Evolutionary conservation across 2,113 vertebrate species (phyloP).

Genomic region (Nestor notabilis): DNA sequence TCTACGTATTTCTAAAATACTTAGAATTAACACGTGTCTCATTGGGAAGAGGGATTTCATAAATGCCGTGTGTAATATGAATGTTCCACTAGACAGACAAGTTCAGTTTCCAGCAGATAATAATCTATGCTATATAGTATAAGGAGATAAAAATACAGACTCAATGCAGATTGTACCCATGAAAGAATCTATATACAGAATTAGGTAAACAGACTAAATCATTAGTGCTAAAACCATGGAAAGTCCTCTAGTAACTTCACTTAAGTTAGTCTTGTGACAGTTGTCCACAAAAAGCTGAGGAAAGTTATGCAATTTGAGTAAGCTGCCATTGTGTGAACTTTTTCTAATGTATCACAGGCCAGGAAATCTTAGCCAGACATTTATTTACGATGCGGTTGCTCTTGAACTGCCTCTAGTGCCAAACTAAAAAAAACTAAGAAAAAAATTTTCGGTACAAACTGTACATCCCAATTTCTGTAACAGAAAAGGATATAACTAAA

Average conservation of each 20-base stretch:
- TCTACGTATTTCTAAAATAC: background rate
- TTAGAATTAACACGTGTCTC: background rate
- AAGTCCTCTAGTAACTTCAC: background rate
- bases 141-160: background rate
- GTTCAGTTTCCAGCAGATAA: background rate
- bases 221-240: background rate
- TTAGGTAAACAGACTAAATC: background rate
- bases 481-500: background rate
- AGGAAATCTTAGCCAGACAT: conserved; percentile 2
- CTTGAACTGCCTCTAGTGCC: background rate
- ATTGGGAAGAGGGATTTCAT: background rate
- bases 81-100: background rate
- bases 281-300: background rate
- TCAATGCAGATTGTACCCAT: background rate
- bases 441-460: background rate
- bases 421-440: background rate
- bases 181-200: background rate
- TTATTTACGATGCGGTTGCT: conserved; percentile 23
- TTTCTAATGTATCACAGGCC: background rate
- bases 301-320: conserved; percentile 1
- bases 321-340: background rate
- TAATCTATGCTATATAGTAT: background rate
- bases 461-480: background rate
- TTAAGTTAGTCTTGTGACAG: background rate
- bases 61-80: background rate